Base-by-base conservation (phyloP, 2,888 invertebrate species). In the Tanypteryx hageni region DNA sequence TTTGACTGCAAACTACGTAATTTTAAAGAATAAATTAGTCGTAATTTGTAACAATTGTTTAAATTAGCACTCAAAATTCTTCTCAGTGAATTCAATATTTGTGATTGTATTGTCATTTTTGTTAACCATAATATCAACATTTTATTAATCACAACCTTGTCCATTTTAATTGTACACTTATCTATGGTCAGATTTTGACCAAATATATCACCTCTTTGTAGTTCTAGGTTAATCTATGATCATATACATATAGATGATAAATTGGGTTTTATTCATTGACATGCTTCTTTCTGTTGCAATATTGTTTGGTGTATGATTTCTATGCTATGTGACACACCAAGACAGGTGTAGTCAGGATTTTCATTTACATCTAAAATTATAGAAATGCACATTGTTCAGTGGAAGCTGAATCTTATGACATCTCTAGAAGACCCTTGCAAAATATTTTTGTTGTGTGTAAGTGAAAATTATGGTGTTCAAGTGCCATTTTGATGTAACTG, bases 401-500 rank as follows among this genome's bases (percentile, higher is more conserved):
- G 27, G 27, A 76, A 76, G 76, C 76, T 76, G 10, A 27, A 76
- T 76, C 44, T 76, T 76, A 76, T 76, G 76, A 27, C 27, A 76
- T 27, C 27, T 13, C 27, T 27, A 11, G 22, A 13, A 18, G 27
- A 22, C 22, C 27, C 76, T 76, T 11, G 22, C 27, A 22, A 76
- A 27, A 76, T 27, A 0, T 76, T 76, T 76, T 44, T 44, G 44
- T 44, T 44, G 44, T 76, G 76, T 76, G 22, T 11, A 76, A 18
- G 16, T 86, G 86, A 89, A 22, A 86, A 44, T 44, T 44, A 44
- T 44, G 44, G 44, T 89, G 64, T 64, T 89, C 44, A 56, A 44
- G n/a, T 89, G 68, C 61, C 44, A 18, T 27, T 86, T 89, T 89
- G 89, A 44, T 89, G 64, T 64, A 64, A 89, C 14, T 89, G 89